Percentiles rank a stretch among this genome's conserved stretches.
phyloP scores from a whole-genome alignment of 2,888 invertebrate genomes.

The Phortica magna region DNA sequence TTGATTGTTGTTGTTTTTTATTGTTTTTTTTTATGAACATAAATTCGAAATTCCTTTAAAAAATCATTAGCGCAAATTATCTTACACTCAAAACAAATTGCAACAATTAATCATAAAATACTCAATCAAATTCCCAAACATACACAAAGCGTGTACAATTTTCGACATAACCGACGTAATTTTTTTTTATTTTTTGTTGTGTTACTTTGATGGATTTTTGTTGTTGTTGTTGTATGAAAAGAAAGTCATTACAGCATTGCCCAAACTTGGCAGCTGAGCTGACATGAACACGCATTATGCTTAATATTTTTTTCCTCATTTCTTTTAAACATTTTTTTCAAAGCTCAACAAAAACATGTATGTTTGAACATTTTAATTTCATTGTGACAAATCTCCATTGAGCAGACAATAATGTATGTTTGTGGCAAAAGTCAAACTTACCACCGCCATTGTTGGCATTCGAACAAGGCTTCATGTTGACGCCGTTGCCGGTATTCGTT shows the following conservation, averaged over 20 bases:
- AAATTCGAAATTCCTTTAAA: no score
- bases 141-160: conserved; percentile 37
- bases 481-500: conserved; percentile 77
- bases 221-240: conserved; percentile 61
- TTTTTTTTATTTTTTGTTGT: conserved; percentile 44
- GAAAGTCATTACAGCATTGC: conserved; percentile 67
- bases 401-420: conserved; percentile 42
- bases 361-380: conserved; percentile 19
- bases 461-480: conserved; percentile 79
- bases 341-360: conserved; percentile 2
- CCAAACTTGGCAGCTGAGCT: conserved; percentile 62
- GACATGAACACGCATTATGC: conserved; percentile 22
- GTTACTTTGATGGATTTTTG: conserved; percentile 48
- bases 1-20: no score
- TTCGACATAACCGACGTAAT: conserved; percentile 53
- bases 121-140: conserved; percentile 12
- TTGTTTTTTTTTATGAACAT: no score
- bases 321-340: background rate
- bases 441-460: conserved; percentile 75
- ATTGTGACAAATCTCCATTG: conserved; percentile 44
- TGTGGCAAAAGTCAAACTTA: conserved; percentile 53
- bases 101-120: conserved; percentile 28
- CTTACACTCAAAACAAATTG: conserved; percentile 37
- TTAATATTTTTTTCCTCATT: background rate
- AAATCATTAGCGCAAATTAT: conserved; percentile 31